Evolutionary conservation across 1,140 invertebrate genomes (phyloP).

Genomic region (Drosophila pruinosa): DNA sequence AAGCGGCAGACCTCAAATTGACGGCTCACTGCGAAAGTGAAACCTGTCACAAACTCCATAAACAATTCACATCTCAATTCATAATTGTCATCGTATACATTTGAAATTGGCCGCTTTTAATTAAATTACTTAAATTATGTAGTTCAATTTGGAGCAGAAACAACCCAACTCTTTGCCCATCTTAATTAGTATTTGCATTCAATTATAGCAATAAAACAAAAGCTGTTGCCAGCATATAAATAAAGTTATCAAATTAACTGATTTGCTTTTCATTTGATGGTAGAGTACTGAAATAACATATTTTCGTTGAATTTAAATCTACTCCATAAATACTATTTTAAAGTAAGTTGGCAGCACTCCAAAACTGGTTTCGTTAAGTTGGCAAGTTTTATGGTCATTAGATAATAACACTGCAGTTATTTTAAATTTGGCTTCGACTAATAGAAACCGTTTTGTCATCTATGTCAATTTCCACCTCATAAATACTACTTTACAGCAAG

Average conservation of each 20-base stretch:
- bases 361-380: not conserved
- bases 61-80: conserved; percentile 71
- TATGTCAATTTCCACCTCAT: not conserved
- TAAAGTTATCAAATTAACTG: not conserved
- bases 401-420: not conserved
- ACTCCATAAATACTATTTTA: not conserved
- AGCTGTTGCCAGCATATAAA: conserved; percentile 8
- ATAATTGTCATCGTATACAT: conserved; percentile 57
- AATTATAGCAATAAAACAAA: conserved; percentile 43
- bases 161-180: conserved; percentile 24
- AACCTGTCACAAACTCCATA: conserved; percentile 7
- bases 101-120: conserved; percentile 45
- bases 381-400: not conserved
- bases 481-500: not conserved
- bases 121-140: conserved; percentile 61
- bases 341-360: not conserved
- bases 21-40: conserved; percentile 28
- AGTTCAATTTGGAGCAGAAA: conserved; percentile 1
- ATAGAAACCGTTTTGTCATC: not conserved
- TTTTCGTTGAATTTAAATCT: too few species aligned
- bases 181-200: conserved; percentile 70
- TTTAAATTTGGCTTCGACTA: not conserved
- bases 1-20: conserved; percentile 57
- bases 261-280: not conserved
- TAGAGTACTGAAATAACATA: too few species aligned